These are phyloP conservation scores for Craseonycteris thonglongyai DNA, from an alignment of 2,113 vertebrate genomes.

Conservation along the genomic window DNA sequence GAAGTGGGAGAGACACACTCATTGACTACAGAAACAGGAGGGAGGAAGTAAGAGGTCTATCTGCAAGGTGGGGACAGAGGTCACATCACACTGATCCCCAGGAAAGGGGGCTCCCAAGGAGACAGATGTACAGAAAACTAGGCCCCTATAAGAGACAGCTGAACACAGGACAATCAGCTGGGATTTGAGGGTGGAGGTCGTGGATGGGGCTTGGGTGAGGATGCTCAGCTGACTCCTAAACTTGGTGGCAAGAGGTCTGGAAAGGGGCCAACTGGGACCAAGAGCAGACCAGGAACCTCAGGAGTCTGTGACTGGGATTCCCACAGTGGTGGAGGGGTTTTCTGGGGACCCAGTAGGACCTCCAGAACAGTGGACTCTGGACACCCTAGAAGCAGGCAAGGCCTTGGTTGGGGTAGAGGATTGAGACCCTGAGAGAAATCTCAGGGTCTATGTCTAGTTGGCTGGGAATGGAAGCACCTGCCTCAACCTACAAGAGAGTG, in stretches of 20 bases:
- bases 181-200: background rate
- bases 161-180: background rate
- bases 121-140: background rate
- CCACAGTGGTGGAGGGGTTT: background rate
- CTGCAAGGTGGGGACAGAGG: fast-evolving
- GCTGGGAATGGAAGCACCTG: background rate
- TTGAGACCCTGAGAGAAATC: background rate
- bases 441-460: background rate
- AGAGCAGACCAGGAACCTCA: background rate
- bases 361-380: background rate
- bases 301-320: background rate
- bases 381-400: background rate
- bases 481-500: background rate
- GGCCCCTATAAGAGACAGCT: background rate
- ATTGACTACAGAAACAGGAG: background rate
- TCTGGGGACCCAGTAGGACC: background rate
- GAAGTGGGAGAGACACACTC: background rate
- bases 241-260: background rate
- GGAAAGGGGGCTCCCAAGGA: background rate
- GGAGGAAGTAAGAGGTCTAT: background rate
- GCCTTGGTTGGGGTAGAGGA: background rate
- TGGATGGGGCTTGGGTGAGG: background rate
- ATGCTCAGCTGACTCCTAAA: background rate
- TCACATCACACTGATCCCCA: background rate
- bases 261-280: background rate